These are phyloP conservation scores for Triops longicaudatus DNA, from an alignment of 1,140 invertebrate genomes.

Conservation along the genomic window DNA sequence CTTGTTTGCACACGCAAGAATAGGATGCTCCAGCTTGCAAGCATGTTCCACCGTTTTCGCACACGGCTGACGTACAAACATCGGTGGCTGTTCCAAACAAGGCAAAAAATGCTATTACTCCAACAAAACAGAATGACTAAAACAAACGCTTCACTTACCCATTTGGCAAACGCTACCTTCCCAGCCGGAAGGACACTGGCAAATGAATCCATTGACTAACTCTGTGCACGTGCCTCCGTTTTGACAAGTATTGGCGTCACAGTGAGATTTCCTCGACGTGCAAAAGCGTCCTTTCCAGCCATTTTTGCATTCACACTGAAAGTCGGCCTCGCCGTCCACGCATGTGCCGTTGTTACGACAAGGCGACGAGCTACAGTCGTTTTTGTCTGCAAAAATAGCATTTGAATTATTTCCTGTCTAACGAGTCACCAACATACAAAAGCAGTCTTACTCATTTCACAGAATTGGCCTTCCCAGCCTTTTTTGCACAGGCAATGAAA, in stretches of 20 bases:
- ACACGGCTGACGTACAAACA: conserved; percentile 36
- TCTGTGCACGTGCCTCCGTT: conserved; percentile 76
- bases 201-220: conserved; percentile 61
- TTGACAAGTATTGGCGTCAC: conserved; percentile 61
- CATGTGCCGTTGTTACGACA: conserved; percentile 38
- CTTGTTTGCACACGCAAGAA: conserved; percentile 34
- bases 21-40: conserved; percentile 37
- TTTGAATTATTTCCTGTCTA: conserved; percentile 26
- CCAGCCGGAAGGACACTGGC: conserved; percentile 71
- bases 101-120: neutral
- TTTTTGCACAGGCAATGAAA: conserved; percentile 68
- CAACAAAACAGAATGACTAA: no score
- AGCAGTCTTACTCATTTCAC: conserved; percentile 56
- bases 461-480: conserved; percentile 71
- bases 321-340: conserved; percentile 35
- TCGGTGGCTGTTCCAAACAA: neutral
- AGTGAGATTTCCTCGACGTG: conserved; percentile 52
- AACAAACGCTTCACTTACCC: no score
- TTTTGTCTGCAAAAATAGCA: conserved; percentile 33
- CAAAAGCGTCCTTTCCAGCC: conserved; percentile 75
- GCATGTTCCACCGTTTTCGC: conserved; percentile 41
- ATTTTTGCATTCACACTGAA: conserved; percentile 42
- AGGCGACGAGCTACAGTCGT: conserved; percentile 36
- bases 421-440: conserved; percentile 1
- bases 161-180: conserved; percentile 68